Evolutionary conservation across 2,888 invertebrate genomes (phyloP).

Genomic region (Plutella xylostella): DNA sequence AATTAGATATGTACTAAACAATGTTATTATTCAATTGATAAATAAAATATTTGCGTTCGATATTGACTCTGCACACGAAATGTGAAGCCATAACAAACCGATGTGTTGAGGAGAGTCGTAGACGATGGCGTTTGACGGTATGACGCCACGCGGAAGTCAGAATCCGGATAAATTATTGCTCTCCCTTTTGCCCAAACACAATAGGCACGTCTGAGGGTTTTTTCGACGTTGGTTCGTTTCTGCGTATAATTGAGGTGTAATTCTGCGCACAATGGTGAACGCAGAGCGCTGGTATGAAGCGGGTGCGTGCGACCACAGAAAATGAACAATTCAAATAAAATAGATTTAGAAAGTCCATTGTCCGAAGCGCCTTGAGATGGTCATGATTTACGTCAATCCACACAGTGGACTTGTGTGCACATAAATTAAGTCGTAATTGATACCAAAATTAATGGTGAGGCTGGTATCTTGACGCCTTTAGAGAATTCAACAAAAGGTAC

Average conservation of each 20-base stretch:
- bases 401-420: conserved; percentile 27
- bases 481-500: conserved; percentile 32
- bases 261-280: conserved; percentile 45
- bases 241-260: conserved; percentile 56
- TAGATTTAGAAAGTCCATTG: conserved; percentile 48
- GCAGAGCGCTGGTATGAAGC: conserved; percentile 32
- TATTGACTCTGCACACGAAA: too few relatives aligned
- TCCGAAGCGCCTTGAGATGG: conserved; percentile 32
- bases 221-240: conserved; percentile 33
- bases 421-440: conserved; percentile 36
- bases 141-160: conserved; percentile 45
- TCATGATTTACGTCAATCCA: conserved; percentile 49
- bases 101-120: conserved; percentile 25
- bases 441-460: conserved; percentile 26
- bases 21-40: background rate
- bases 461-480: conserved; percentile 27
- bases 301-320: conserved; percentile 31
- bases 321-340: conserved; percentile 36
- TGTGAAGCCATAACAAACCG: conserved; percentile 19
- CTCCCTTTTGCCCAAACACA: conserved; percentile 41
- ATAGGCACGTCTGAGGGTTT: conserved; percentile 34
- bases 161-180: conserved; percentile 45
- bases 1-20: background rate
- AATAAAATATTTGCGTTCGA: too few relatives aligned
- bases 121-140: conserved; percentile 30